phyloP scores from a whole-genome alignment of 2,888 invertebrate genomes.

The Parnassius mnemosyne region DNA sequence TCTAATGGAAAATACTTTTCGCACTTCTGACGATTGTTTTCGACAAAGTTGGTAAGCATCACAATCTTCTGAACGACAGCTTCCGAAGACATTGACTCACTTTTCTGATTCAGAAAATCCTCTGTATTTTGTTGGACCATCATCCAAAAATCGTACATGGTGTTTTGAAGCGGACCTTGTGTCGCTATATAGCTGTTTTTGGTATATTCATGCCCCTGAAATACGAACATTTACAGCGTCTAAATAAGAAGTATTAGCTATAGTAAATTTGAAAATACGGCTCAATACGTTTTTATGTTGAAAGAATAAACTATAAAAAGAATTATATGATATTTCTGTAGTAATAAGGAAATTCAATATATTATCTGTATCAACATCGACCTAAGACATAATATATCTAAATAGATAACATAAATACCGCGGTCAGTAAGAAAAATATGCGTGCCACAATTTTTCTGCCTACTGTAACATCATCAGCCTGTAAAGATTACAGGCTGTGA shows the following conservation, averaged over 20 bases:
- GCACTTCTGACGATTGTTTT: constrained; percentile 92
- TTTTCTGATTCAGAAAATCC: constrained; percentile 42
- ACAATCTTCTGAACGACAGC: constrained; percentile 83
- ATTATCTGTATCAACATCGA: too few species aligned
- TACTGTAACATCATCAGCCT: too few species aligned
- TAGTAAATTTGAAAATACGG: too few species aligned
- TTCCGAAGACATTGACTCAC: constrained; percentile 18
- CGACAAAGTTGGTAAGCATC: constrained; percentile 94
- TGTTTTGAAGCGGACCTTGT: constrained; percentile 94
- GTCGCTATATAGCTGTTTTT: constrained; percentile 94
- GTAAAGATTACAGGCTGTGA: too few species aligned
- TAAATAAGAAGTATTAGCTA: not conserved
- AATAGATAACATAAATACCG: too few species aligned
- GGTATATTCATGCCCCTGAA: constrained; percentile 93
- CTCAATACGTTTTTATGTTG: too few species aligned
- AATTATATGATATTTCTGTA: too few species aligned
- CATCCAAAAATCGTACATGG: constrained; percentile 94
- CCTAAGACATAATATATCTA: too few species aligned
- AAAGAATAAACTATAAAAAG: too few species aligned
- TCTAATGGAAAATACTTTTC: constrained; percentile 91
- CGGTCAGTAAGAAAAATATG: too few species aligned
- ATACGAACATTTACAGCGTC: constrained; percentile 26
- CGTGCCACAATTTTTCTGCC: too few species aligned
- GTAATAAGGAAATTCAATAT: too few species aligned
- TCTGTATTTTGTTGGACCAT: constrained; percentile 85